Conservation (phyloP, 2,113 vertebrate species). For the Micronisus gabar region DNA sequence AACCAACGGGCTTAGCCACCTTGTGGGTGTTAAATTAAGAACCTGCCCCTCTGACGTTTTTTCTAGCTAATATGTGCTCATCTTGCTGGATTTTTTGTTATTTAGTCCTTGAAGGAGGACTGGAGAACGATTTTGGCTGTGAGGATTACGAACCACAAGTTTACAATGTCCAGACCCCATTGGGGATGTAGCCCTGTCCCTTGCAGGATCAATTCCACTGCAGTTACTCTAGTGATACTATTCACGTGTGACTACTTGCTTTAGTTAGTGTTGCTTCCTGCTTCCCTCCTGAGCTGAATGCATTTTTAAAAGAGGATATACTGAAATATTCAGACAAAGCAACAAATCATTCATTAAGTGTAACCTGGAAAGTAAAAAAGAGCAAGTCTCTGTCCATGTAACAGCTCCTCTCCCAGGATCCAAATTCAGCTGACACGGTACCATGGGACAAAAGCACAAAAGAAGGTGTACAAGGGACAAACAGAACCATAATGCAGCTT, state of each 20-base stretch:
- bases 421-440: neutral
- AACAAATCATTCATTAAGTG: conserved; percentile 8
- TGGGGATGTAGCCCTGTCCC: neutral
- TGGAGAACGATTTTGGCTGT: neutral
- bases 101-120: neutral
- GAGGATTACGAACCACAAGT: neutral
- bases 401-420: neutral
- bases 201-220: neutral
- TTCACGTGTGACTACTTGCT: neutral
- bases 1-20: neutral
- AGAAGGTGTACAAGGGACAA: neutral
- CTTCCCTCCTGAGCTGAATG: neutral
- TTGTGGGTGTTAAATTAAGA: neutral
- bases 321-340: conserved; percentile 37
- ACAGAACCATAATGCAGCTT: neutral
- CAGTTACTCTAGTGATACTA: neutral
- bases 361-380: neutral
- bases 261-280: neutral
- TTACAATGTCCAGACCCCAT: neutral
- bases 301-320: conserved; percentile 11
- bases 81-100: neutral
- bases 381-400: neutral
- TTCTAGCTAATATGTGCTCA: neutral
- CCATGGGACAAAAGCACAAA: neutral
- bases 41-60: neutral